These are phyloP conservation scores for Aphodius sticticus DNA, from an alignment of 2,888 invertebrate species.

Conservation along the genomic window DNA sequence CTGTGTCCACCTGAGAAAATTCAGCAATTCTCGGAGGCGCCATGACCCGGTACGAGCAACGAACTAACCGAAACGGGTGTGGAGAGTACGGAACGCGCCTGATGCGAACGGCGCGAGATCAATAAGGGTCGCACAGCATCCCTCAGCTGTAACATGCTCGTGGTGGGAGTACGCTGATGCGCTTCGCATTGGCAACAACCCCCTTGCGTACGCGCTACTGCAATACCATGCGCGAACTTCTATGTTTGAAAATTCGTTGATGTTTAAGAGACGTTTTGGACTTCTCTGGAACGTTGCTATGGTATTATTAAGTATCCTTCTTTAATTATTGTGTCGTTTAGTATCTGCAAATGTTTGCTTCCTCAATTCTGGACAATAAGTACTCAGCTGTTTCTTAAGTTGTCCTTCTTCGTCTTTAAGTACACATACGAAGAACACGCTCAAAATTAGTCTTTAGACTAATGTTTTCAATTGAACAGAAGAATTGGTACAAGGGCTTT, in stretches of 20 bases:
- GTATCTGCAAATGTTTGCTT: no score
- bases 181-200: not conserved
- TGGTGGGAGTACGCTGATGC: not conserved
- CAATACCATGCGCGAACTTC: not conserved
- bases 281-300: no score
- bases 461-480: no score
- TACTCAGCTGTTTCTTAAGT: no score
- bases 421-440: no score
- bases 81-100: slow-evolving; percentile 46
- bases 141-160: slow-evolving; percentile 42
- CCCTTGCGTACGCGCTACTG: slow-evolving; percentile 4
- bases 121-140: slow-evolving; percentile 57
- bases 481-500: no score
- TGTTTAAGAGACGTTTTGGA: no score
- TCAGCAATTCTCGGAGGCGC: slow-evolving; percentile 34
- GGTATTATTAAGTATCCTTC: no score
- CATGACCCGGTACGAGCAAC: slow-evolving; percentile 44
- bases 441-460: no score
- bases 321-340: no score
- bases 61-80: slow-evolving; percentile 50
- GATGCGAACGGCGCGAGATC: slow-evolving; percentile 53
- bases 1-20: not conserved
- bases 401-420: no score
- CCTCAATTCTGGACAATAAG: no score
- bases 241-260: not conserved